Percentiles rank a stretch among this genome's conserved stretches.
Evolutionary conservation across 2,797 vertebrate genomes (phyloP).

Genomic region (Onychomys torridus): DNA sequence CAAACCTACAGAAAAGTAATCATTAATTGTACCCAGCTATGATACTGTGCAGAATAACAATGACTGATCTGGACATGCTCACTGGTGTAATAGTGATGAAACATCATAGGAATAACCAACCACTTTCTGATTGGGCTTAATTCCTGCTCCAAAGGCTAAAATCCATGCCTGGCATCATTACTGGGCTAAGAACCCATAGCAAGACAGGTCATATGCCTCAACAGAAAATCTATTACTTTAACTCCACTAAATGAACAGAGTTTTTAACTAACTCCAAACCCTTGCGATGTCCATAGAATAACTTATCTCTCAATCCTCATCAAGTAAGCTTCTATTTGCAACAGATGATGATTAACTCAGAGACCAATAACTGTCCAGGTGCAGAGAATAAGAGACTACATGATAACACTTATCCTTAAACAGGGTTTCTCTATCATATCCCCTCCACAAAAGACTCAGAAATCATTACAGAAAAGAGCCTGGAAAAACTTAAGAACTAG

Average conservation of each 20-base stretch:
- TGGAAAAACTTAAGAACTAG: not conserved
- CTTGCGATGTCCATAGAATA: not conserved
- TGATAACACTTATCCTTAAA: not conserved
- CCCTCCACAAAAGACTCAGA: not conserved
- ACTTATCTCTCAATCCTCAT: not conserved
- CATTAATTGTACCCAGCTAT: too few species aligned
- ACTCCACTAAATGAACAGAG: not conserved
- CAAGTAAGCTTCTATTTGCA: not conserved
- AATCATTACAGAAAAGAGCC: not conserved
- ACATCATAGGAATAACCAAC: too few species aligned
- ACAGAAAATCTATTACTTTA: not conserved
- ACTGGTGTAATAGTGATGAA: too few species aligned
- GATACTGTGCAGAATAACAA: too few species aligned
- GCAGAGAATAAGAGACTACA: too few species aligned
- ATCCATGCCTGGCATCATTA: too few species aligned
- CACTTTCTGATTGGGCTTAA: too few species aligned
- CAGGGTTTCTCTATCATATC: not conserved
- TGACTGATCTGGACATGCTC: too few species aligned
- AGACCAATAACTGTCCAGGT: not conserved
- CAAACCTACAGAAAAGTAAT: too few species aligned
- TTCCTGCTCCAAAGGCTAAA: too few species aligned
- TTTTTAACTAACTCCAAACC: not conserved
- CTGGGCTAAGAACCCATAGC: not conserved
- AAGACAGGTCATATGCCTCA: not conserved
- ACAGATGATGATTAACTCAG: not conserved